Evolutionary conservation across 2,797 vertebrate genomes (phyloP), one percentile per base, ranked within the genome.

Genomic region (Cossypha polioptera): DNA sequence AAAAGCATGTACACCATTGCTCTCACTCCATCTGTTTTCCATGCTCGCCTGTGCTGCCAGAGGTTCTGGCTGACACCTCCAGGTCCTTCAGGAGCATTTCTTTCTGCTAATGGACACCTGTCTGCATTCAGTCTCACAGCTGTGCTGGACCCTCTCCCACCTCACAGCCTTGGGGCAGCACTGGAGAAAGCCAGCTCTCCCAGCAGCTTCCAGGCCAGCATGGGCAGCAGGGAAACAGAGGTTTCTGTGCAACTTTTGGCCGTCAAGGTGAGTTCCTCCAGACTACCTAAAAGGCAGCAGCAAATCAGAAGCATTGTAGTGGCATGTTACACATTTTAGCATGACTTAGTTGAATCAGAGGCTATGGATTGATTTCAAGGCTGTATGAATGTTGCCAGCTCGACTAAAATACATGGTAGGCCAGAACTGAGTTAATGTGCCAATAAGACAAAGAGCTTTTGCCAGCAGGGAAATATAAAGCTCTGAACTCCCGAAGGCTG

Each of bases 91-190:
- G 53, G 31, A 75, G 15, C n/a, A n/a, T 36, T 84, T 66, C 26
- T n/a, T 36, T 18, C 53, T 66, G 21, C n/a, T 15, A 18, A 18
- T 35, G 61, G 61, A 43, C 36, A 57, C 26, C 31, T 58, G 69
- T 26, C 36, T 84, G 61, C 53, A 22, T 10, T 25, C 43, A 43
- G n/a, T 5, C 43, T 22, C 61, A 8, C 36, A 26, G 53, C 53
- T 58, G 43, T 10, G n/a, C 53, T 43, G 54, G 4, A 6, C 1
- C 14, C 38, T 38, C 47, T 3, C 21, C 18, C 0, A 0, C 0
- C 1, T 33, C 24, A 21, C 42, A 55, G 65, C 48, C 57, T 29
- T 5, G 16, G 28, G 25, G 22, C 25, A 13, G 35, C 18, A 1
- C 0, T 0, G 7, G 5, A 26, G 36, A 8, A 31, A 31, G 42